phyloP scores from a whole-genome alignment of 2,113 vertebrate species.

The Taxidea taxus region DNA sequence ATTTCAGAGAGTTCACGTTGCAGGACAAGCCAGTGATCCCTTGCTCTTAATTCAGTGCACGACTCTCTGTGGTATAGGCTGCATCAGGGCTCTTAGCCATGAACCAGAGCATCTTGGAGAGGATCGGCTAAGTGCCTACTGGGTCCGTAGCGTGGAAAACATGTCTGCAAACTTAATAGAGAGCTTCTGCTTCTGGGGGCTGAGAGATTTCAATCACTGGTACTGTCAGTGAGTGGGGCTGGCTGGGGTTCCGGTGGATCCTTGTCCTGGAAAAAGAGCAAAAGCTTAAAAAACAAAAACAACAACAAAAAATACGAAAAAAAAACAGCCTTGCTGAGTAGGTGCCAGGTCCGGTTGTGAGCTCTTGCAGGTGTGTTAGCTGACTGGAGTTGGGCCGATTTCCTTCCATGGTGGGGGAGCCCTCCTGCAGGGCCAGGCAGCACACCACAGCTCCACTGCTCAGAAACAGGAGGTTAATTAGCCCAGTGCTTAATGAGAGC shows the following conservation, averaged over 20 bases:
- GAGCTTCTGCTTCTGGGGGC: not conserved
- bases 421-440: conserved; percentile 52
- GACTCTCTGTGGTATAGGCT: not conserved
- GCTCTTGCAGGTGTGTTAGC: conserved; percentile 45
- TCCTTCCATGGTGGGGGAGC: conserved; percentile 23
- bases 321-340: not conserved
- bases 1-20: not conserved
- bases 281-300: not conserved
- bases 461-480: conserved; percentile 80
- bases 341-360: conserved; percentile 18
- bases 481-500: conserved; percentile 78
- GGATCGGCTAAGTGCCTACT: conserved; percentile 21
- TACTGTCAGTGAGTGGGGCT: conserved; percentile 15
- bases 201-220: conserved; percentile 51
- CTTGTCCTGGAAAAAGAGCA: conserved; percentile 8
- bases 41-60: not conserved
- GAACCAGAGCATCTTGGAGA: conserved; percentile 27
- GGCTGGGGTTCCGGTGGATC: not conserved
- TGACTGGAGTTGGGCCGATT: conserved; percentile 34
- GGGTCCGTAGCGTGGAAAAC: conserved; percentile 6
- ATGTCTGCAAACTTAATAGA: conserved; percentile 52
- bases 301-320: not conserved
- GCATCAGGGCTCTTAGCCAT: conserved; percentile 9
- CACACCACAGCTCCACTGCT: conserved; percentile 65
- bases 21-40: not conserved